Conservation (phyloP, 2,888 invertebrate genomes). For the Tachina lurida region DNA sequence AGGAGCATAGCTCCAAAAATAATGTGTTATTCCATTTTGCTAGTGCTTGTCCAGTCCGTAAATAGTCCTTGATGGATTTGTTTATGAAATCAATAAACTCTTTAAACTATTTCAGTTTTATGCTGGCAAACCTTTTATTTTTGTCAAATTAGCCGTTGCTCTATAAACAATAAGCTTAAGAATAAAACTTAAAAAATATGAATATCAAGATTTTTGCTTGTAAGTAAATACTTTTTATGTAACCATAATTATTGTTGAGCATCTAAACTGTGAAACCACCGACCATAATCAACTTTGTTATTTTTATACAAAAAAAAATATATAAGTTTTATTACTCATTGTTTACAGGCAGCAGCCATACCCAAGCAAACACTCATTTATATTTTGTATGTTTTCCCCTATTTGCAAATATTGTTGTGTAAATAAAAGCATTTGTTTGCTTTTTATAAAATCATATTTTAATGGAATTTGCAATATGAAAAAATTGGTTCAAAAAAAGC, state of each 20-base stretch:
- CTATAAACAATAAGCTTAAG: too few relatives aligned
- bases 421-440: conserved; percentile 4
- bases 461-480: conserved; percentile 47
- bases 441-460: conserved; percentile 44
- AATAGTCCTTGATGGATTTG: too few relatives aligned
- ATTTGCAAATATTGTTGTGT: conserved; percentile 33
- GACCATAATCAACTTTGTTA: not conserved
- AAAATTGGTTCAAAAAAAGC: not conserved
- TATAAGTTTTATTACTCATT: not conserved
- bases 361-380: not conserved
- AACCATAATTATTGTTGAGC: not conserved
- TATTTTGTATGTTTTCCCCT: not conserved
- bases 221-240: too few relatives aligned
- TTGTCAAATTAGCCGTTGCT: too few relatives aligned
- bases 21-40: too few relatives aligned
- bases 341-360: not conserved
- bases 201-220: too few relatives aligned
- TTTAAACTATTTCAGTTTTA: too few relatives aligned
- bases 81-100: too few relatives aligned
- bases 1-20: too few relatives aligned
- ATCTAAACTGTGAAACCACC: not conserved
- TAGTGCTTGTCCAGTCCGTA: too few relatives aligned
- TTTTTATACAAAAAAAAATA: not conserved
- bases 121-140: too few relatives aligned
- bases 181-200: too few relatives aligned